phyloP scores from a whole-genome alignment of 1,140 invertebrate species.

The Nixonia krombeini region DNA sequence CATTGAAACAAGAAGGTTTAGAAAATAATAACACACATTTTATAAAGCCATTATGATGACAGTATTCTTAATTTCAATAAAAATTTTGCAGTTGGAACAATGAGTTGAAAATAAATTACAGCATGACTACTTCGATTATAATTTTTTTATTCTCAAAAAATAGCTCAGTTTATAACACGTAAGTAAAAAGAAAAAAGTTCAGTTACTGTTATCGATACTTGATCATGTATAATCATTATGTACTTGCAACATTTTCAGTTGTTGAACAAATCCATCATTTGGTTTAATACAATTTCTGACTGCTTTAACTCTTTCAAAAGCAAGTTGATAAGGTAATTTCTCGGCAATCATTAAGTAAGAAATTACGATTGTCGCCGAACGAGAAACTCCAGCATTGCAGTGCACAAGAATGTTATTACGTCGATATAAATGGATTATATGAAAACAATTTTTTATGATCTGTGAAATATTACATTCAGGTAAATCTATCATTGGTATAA shows the following conservation, averaged over 20 bases:
- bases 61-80: too few species aligned
- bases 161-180: too few species aligned
- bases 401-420: conserved; percentile 84
- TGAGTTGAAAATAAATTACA: too few species aligned
- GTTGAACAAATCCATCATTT: conserved; percentile 84
- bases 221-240: conserved; percentile 14
- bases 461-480: conserved; percentile 76
- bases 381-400: conserved; percentile 92
- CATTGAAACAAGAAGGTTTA: too few species aligned
- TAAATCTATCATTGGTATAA: conserved; percentile 78
- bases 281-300: conserved; percentile 80
- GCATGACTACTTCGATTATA: too few species aligned
- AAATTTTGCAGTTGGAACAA: too few species aligned
- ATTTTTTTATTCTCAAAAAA: too few species aligned
- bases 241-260: conserved; percentile 69
- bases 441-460: conserved; percentile 71
- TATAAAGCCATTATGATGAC: too few species aligned
- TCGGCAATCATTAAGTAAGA: conserved; percentile 85
- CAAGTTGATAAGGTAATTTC: conserved; percentile 77
- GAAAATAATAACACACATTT: too few species aligned
- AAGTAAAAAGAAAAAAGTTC: too few species aligned
- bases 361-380: conserved; percentile 86
- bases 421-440: conserved; percentile 74
- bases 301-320: conserved; percentile 78
- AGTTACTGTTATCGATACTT: too few species aligned